Evolutionary conservation across 2,888 invertebrate genomes (phyloP).

Genomic region (Lymantria dispar): DNA sequence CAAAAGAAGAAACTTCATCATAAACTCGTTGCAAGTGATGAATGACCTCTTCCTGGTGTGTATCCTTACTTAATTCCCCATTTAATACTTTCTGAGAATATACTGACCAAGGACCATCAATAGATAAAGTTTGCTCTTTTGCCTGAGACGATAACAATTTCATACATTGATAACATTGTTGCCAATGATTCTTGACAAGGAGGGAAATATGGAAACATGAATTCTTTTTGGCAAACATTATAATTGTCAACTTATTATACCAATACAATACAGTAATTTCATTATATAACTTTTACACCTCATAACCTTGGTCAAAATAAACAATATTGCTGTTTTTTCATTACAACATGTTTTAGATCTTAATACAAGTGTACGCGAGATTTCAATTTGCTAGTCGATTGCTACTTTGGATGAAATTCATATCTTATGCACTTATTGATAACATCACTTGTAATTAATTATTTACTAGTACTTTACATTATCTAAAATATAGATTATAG

Average conservation of each 20-base stretch:
- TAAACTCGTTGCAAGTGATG: constrained; percentile 87
- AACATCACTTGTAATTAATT: too few relatives aligned
- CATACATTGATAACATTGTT: constrained; percentile 54
- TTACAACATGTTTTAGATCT: too few relatives aligned
- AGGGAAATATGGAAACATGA: constrained; percentile 47
- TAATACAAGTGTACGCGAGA: too few relatives aligned
- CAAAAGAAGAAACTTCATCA: constrained; percentile 83
- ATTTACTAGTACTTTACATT: too few relatives aligned
- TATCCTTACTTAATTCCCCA: constrained; percentile 85
- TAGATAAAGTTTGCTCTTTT: constrained; percentile 35
- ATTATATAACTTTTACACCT: constrained; percentile 44
- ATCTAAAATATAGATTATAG: too few relatives aligned
- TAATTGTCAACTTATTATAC: constrained; percentile 42
- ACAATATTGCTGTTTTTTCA: too few relatives aligned
- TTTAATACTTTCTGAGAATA: constrained; percentile 82
- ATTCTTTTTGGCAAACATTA: constrained; percentile 51
- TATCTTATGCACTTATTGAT: too few relatives aligned
- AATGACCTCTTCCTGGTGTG: constrained; percentile 87
- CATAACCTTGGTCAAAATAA: constrained; percentile 33
- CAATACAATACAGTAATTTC: constrained; percentile 32
- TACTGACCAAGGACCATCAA: constrained; percentile 74
- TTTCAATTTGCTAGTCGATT: too few relatives aligned
- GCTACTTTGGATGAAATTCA: too few relatives aligned
- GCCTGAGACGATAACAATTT: constrained; percentile 58
- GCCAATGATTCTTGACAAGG: constrained; percentile 52